Conservation (phyloP, 2,797 vertebrate species). For the Premnoplex brunnescens region DNA sequence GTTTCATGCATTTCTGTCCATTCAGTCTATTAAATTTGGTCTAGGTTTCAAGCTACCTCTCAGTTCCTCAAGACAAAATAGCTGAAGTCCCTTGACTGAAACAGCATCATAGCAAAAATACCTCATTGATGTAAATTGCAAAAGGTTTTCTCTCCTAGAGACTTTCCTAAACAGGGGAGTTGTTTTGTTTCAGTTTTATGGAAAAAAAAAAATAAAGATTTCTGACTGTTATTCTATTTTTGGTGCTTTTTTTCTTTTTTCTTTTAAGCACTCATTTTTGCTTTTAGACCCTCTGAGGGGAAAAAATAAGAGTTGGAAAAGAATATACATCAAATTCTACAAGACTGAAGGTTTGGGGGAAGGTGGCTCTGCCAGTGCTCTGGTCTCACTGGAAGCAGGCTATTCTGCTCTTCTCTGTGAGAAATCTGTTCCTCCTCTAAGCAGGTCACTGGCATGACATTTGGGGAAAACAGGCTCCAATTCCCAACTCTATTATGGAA, state of each 20-base stretch:
- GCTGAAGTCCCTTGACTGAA: neutral
- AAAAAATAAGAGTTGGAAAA: neutral
- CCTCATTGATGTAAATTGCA: neutral
- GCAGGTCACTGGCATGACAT: neutral
- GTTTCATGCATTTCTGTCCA: neutral
- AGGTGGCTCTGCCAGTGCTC: neutral
- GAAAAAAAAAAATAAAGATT: neutral
- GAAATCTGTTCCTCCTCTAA: neutral
- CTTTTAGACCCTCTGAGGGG: neutral
- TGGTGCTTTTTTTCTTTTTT: neutral
- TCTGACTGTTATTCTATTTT: neutral
- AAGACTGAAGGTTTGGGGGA: neutral
- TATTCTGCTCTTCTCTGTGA: neutral
- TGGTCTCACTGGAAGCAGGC: neutral
- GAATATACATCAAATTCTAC: neutral
- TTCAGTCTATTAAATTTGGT: neutral
- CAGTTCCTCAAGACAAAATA: neutral
- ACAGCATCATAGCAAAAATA: neutral
- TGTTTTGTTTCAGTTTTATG: neutral
- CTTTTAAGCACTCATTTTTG: neutral
- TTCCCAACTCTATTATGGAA: slow-evolving; percentile 12
- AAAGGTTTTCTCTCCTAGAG: neutral
- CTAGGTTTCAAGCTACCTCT: neutral
- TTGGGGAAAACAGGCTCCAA: neutral
- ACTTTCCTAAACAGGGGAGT: neutral